Evolutionary conservation across 2,888 invertebrate species (phyloP), one percentile per base, ranked within the genome.

Genomic region (Melangyna quadrimaculata): DNA sequence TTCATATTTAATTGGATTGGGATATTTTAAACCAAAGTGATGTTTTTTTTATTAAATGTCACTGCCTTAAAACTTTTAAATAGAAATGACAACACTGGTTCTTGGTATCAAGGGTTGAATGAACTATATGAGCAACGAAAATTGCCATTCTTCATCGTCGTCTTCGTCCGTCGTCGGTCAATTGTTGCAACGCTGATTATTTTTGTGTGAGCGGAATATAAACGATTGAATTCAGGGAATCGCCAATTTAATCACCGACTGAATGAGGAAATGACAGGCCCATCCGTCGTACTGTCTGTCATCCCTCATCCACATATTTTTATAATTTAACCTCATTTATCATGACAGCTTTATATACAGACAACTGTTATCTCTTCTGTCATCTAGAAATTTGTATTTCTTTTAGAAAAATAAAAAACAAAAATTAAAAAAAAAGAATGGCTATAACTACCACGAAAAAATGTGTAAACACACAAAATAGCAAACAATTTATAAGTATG

Each of bases 211-310:
- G 22, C 35, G 22, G 51, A 67, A 67, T 67, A 65, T 45, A 65
- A 67, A 51, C 9, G 35, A 51, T 67, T 51, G 22, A 3, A n/a
- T 67, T 67, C 35, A 24, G 5, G 1, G 48, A 51, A 67, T 67
- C 7, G 51, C 48, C 57, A 61, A 61, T 69, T 70, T 70, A 43
- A 67, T 53, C 48, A 48, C 4, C 55, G n/a, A 51, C 24, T 5
- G 12, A 65, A 55, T 53, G 53, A 71, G 78, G 79, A 73, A 79
- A 65, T 73, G 78, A 67, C 53, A 78, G 45, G 14, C 51, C 53
- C 51, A 70, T 74, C 45, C 59, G 75, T 61, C 32, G 45, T 35
- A 22, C 12, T 22, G 29, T 57, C 69, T 77, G 59, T 77, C 69
- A 77, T 61, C 45, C 22, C 35, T 35, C 59, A 32, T 35, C 8